Percentiles rank a stretch among this genome's conserved stretches.
Evolutionary conservation across 2,888 invertebrate genomes (phyloP).

Genomic region (Frankliniella intonsa): DNA sequence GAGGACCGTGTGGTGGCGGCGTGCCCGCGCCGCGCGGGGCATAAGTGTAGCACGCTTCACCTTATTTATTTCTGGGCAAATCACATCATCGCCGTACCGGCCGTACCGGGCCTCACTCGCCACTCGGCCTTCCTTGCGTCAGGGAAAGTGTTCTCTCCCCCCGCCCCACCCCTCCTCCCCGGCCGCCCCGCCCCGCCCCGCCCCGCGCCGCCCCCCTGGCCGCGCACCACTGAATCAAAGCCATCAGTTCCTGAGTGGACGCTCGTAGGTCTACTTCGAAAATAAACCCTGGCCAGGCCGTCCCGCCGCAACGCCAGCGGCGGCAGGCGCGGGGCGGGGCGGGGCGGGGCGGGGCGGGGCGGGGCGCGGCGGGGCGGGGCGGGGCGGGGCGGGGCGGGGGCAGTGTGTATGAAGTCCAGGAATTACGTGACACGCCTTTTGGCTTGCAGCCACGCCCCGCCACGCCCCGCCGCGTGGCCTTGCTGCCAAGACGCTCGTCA

Average conservation of each 20-base stretch:
- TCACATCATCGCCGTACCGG: too few species aligned
- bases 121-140: too few species aligned
- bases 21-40: too few species aligned
- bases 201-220: not conserved
- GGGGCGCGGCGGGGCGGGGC: not conserved
- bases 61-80: too few species aligned
- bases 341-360: not conserved
- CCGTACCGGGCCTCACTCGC: too few species aligned
- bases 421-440: not conserved
- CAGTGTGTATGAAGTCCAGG: too few species aligned
- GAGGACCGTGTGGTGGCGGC: too few species aligned
- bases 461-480: too few species aligned
- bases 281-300: not conserved
- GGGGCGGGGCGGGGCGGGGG: too few species aligned
- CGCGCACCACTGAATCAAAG: not conserved
- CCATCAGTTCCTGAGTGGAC: not conserved
- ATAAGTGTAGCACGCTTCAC: too few species aligned
- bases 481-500: too few species aligned
- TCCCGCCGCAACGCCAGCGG: not conserved
- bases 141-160: not conserved
- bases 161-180: not conserved
- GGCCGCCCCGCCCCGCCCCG: not conserved
- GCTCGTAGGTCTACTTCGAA: not conserved
- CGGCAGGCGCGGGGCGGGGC: not conserved
- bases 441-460: too few species aligned